Percentiles rank a stretch among this genome's conserved stretches.
These are phyloP conservation scores for Epinotia demarniana DNA, from an alignment of 2,888 invertebrate species.

Conservation along the genomic window DNA sequence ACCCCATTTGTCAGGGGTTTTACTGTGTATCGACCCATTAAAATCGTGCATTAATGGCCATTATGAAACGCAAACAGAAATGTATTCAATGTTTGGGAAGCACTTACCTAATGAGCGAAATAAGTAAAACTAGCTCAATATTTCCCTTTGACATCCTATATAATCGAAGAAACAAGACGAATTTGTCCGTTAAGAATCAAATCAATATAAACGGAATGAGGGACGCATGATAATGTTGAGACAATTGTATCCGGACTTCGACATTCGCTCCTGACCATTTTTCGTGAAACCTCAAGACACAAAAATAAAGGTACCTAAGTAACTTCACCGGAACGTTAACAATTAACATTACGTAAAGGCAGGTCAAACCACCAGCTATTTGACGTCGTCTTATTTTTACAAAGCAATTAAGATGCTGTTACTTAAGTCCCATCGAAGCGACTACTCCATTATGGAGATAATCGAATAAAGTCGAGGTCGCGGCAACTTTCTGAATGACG, in stretches of 20 bases:
- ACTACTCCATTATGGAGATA: constrained; percentile 47
- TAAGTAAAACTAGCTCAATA: no score
- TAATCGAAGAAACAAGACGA: no score
- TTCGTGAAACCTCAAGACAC: not conserved
- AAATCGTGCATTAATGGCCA: no score
- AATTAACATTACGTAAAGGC: constrained; percentile 30
- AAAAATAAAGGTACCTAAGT: constrained; percentile 6
- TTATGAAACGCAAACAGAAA: no score
- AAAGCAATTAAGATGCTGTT: constrained; percentile 33
- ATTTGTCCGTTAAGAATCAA: no score
- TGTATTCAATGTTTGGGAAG: no score
- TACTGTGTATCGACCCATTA: no score
- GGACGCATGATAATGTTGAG: not conserved
- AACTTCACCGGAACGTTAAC: constrained; percentile 10
- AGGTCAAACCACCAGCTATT: constrained; percentile 21
- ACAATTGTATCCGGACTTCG: not conserved
- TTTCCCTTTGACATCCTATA: no score
- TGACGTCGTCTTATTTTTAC: constrained; percentile 25
- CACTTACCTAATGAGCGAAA: no score
- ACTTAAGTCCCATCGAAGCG: constrained; percentile 42
- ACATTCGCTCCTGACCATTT: not conserved
- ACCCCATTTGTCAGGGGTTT: not conserved
- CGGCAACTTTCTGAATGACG: constrained; percentile 36
- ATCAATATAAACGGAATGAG: no score
- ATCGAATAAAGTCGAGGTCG: constrained; percentile 38